Evolutionary conservation across 2,888 invertebrate genomes (phyloP), one percentile per base, ranked within the genome.

Genomic region (Bombyx huttoni): DNA sequence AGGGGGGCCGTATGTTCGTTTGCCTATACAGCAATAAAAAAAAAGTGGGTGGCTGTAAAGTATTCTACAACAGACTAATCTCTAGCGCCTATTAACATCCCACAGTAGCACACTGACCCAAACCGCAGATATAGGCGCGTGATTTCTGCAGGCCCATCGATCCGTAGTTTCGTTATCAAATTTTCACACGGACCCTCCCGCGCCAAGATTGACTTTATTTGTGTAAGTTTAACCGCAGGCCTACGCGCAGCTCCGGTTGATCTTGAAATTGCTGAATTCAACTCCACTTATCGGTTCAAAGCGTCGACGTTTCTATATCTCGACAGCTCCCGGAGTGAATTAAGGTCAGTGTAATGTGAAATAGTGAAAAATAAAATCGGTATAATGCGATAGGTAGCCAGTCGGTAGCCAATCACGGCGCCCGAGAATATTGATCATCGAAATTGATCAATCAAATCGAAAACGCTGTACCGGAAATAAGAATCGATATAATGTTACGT

Each of bases 391-490:
- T 65, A 73, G 73, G 71, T 72, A 66, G 75, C 70, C 65, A 67
- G 69, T 61, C 79, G 71, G 83, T 85, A 86, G 85, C 81, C 86
- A 84, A 87, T 87, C 82, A 82, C 74, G 71, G 77, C 76, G 76
- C 76, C 77, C 71, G 78, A 78, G 81, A 76, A 52, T 80, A 82
- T 86, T 82, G 86, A 82, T 83, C 79, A 83, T 85, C 75, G 78
- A 85, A 86, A 87, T 87, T 87, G 87, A 81, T 84, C 87, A 85
- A 87, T 87, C 86, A 84, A 77, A 86, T 81, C 77, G 82, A 85
- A 79, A 83, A 81, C 68, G 65, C 74, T 72, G 71, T 70, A 79
- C 85, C 87, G 87, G 87, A 87, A 87, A 87, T 87, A 83, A 85
- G 81, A 80, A 75, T 82, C 78, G 76, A 79, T 80, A 72, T 78